Evolutionary conservation across 2,797 vertebrate species (phyloP).

Genomic region (Spondyliosoma cantharus): DNA sequence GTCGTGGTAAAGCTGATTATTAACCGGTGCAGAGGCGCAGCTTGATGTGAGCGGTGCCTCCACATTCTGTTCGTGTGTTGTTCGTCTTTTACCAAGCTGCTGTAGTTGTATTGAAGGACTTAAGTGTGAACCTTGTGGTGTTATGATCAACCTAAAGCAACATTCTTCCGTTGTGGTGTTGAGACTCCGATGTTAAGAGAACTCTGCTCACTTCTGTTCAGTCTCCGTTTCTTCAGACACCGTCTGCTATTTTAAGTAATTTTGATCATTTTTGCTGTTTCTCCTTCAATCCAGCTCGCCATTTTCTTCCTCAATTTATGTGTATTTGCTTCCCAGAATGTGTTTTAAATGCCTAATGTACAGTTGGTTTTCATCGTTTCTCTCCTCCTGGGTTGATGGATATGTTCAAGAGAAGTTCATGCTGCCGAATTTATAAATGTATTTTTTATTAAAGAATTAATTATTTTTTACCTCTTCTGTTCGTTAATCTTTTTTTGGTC

Average conservation of each 20-base stretch:
- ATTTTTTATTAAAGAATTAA: constrained; percentile 87
- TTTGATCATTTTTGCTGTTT: constrained; percentile 48
- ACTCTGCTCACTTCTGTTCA: constrained; percentile 29
- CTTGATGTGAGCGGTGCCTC: constrained; percentile 24
- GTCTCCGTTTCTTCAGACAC: constrained; percentile 29
- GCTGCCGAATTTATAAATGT: constrained; percentile 82
- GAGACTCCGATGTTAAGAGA: constrained; percentile 36
- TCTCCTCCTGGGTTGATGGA: constrained; percentile 62
- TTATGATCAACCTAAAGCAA: constrained; percentile 52
- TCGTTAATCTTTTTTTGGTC: constrained; percentile 4
- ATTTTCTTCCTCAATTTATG: constrained; percentile 37
- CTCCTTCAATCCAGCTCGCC: constrained; percentile 29
- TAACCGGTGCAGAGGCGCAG: constrained; percentile 11
- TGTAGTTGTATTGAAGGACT: constrained; percentile 73
- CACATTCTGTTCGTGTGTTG: constrained; percentile 44
- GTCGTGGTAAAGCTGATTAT: constrained; percentile 19
- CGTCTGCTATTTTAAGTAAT: constrained; percentile 19
- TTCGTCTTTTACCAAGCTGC: constrained; percentile 71
- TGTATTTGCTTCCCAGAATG: constrained; percentile 46
- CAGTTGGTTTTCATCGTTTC: constrained; percentile 59
- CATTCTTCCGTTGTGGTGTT: constrained; percentile 47
- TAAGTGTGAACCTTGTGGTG: constrained; percentile 70
- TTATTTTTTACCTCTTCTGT: constrained; percentile 79
- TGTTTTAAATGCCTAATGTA: constrained; percentile 70
- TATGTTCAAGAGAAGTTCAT: constrained; percentile 70